phyloP scores from a whole-genome alignment of 2,113 vertebrate species.

The Phalacrocorax carbo region DNA sequence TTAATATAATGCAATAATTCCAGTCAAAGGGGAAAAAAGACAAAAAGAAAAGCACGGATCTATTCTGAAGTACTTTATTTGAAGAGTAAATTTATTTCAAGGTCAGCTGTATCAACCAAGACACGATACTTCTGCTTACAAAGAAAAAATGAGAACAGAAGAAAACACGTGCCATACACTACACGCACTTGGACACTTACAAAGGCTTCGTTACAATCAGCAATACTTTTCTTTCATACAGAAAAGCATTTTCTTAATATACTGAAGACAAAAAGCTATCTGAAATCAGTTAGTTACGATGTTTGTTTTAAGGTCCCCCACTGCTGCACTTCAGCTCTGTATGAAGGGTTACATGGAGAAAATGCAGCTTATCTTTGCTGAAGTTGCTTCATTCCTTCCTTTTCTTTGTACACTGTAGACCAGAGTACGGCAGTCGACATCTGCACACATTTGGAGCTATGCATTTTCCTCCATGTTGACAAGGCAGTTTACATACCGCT shows the following conservation, averaged over 20 bases:
- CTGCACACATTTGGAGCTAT: constrained; percentile 81
- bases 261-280: neutral
- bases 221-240: neutral
- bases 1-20: neutral
- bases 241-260: neutral
- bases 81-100: constrained; percentile 25
- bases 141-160: neutral
- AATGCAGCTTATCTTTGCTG: neutral
- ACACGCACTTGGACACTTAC: neutral
- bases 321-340: neutral
- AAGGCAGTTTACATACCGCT: constrained; percentile 81
- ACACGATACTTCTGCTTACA: neutral
- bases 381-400: constrained; percentile 66
- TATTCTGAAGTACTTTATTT: constrained; percentile 9
- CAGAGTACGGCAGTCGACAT: constrained; percentile 76
- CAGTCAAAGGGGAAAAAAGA: neutral
- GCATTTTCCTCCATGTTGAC: constrained; percentile 85
- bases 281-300: neutral
- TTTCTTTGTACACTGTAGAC: constrained; percentile 78
- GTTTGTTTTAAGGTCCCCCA: neutral
- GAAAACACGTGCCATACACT: neutral
- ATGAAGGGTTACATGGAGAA: neutral
- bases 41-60: neutral
- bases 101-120: neutral
- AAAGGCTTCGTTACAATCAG: neutral